phyloP scores from a whole-genome alignment of 2,797 vertebrate species.

The Petrocephalus schoutedeni region DNA sequence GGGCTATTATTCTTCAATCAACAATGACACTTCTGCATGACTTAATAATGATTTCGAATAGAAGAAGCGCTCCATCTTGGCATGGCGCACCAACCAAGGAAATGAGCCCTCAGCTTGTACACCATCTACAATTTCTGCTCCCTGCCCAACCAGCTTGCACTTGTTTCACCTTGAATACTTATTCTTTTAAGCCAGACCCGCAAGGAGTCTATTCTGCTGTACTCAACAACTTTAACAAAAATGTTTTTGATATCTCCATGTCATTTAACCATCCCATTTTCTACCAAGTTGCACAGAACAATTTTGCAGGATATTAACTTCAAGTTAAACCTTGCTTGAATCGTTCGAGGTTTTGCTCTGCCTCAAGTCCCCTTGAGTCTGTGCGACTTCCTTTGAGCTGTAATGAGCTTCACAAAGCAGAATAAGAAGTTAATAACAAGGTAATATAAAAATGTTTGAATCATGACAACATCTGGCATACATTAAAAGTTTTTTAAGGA shows the following conservation, averaged over 20 bases:
- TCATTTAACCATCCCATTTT: slow-evolving; percentile 76
- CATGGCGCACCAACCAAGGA: slow-evolving; percentile 53
- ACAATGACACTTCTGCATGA: background rate
- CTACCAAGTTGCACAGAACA: slow-evolving; percentile 66
- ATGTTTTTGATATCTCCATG: slow-evolving; percentile 73
- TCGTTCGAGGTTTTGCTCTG: slow-evolving; percentile 78
- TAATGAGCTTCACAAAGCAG: slow-evolving; percentile 65
- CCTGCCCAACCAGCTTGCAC: slow-evolving; percentile 27
- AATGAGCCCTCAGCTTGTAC: slow-evolving; percentile 53
- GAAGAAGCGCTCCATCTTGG: background rate
- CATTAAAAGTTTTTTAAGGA: slow-evolving; percentile 48
- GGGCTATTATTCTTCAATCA: slow-evolving; percentile 8
- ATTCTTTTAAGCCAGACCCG: slow-evolving; percentile 57
- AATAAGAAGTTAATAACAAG: slow-evolving; percentile 48
- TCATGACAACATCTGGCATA: slow-evolving; percentile 48
- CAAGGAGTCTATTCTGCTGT: slow-evolving; percentile 37
- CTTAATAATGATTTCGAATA: slow-evolving; percentile 11
- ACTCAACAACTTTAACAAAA: slow-evolving; percentile 74
- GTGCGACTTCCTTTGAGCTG: slow-evolving; percentile 59
- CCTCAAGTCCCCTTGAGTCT: slow-evolving; percentile 67
- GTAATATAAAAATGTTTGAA: slow-evolving; percentile 55
- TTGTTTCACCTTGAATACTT: slow-evolving; percentile 56
- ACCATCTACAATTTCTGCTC: slow-evolving; percentile 23
- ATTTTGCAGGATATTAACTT: slow-evolving; percentile 83
- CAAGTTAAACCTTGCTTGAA: slow-evolving; percentile 74